phyloP scores from a whole-genome alignment of 2,797 vertebrate genomes.

The Phylloscopus collybita region DNA sequence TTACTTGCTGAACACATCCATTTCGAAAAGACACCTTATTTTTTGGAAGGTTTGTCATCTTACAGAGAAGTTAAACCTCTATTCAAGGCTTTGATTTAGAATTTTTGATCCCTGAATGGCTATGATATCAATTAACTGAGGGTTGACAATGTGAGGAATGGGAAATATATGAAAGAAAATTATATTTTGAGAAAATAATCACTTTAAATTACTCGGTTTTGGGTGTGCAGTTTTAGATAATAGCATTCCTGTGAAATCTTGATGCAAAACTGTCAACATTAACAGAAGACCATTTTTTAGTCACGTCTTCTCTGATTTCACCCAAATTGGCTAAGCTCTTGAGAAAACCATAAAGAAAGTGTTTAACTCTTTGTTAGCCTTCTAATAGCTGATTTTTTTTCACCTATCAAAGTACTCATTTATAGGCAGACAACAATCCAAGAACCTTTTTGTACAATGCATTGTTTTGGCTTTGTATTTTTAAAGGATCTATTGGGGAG shows the following conservation, averaged over 20 bases:
- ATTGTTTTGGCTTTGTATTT: not conserved
- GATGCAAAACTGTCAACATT: not conserved
- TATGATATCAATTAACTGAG: not conserved
- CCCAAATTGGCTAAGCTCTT: not conserved
- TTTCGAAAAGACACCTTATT: not conserved
- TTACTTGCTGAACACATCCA: not conserved
- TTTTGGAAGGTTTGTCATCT: not conserved
- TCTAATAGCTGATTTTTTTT: not conserved
- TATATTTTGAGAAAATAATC: not conserved
- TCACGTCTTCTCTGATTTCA: not conserved
- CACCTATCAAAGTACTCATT: not conserved
- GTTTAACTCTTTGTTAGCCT: conserved; percentile 9
- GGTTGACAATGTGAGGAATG: not conserved
- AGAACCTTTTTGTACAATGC: not conserved
- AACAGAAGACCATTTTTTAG: not conserved
- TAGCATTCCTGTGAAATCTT: not conserved
- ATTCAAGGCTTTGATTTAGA: not conserved
- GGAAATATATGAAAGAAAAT: not conserved
- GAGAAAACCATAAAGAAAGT: not conserved
- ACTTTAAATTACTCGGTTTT: not conserved
- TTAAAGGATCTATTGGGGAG: not conserved
- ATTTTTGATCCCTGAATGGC: not conserved
- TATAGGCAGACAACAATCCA: not conserved
- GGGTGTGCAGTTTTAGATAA: not conserved
- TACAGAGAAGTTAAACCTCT: not conserved